Evolutionary conservation across 1,140 invertebrate species (phyloP).

Genomic region (Anastatus disparis): DNA sequence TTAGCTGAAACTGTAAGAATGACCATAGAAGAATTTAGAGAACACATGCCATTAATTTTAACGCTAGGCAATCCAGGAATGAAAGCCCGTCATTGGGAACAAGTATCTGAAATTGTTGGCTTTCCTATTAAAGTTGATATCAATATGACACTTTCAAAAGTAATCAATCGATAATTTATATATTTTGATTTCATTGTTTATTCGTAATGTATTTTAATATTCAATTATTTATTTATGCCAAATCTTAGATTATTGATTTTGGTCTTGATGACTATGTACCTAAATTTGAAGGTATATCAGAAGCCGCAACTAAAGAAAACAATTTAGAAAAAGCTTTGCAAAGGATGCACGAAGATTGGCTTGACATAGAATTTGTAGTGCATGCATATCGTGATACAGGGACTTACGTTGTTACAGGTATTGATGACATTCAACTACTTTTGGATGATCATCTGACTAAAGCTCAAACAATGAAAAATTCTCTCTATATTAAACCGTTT

Average conservation of each 20-base stretch:
- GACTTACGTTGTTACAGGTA: conserved; percentile 87
- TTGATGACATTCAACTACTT: conserved; percentile 95
- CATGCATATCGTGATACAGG: conserved; percentile 88
- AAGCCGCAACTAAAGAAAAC: conserved; percentile 95
- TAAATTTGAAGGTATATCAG: conserved; percentile 93
- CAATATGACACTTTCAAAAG: conserved; percentile 84
- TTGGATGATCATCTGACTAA: conserved; percentile 97
- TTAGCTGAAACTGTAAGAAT: conserved; percentile 74
- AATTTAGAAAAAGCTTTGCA: conserved; percentile 89
- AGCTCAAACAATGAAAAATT: conserved; percentile 97
- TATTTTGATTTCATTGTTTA: background rate
- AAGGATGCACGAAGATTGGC: conserved; percentile 95
- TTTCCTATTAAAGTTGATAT: conserved; percentile 90
- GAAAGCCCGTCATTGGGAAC: conserved; percentile 94
- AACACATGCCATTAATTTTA: conserved; percentile 89
- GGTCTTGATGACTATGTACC: conserved; percentile 89
- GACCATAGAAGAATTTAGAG: conserved; percentile 90
- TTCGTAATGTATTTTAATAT: no score
- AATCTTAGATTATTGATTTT: conserved; percentile 84
- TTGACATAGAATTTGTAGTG: conserved; percentile 84
- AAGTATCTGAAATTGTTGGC: conserved; percentile 94
- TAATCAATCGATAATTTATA: conserved; percentile 15
- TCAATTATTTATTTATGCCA: no score
- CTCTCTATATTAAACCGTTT: conserved; percentile 96
- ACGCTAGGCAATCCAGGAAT: conserved; percentile 95